These are phyloP conservation scores for Brenthis daphne DNA, from an alignment of 2,888 invertebrate genomes.

Conservation along the genomic window DNA sequence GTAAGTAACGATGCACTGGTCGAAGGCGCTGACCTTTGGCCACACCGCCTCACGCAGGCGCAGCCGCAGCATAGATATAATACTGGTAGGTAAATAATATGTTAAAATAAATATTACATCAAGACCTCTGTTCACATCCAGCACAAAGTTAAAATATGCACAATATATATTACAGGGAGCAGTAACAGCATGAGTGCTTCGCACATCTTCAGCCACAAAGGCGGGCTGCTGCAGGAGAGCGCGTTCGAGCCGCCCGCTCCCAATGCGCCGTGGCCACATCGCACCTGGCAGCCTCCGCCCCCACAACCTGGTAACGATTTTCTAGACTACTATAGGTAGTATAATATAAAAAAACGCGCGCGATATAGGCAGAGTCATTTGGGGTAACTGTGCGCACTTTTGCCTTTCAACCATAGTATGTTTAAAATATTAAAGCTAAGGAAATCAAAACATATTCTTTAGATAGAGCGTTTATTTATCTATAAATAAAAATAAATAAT, in stretches of 20 bases:
- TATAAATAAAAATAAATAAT: too few relatives aligned
- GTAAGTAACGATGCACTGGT: slow-evolving; percentile 31
- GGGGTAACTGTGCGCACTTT: too few relatives aligned
- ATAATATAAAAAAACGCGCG: neutral
- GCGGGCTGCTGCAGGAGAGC: slow-evolving; percentile 82
- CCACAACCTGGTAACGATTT: slow-evolving; percentile 13
- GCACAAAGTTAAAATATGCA: too few relatives aligned
- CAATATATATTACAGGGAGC: slow-evolving; percentile 32
- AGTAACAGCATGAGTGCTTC: slow-evolving; percentile 55
- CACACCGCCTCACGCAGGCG: slow-evolving; percentile 71
- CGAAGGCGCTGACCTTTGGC: slow-evolving; percentile 59
- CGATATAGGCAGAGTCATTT: too few relatives aligned
- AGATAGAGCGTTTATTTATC: too few relatives aligned
- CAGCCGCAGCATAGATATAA: slow-evolving; percentile 60
- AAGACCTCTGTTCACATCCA: too few relatives aligned
- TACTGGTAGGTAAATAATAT: slow-evolving; percentile 41
- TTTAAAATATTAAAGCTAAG: too few relatives aligned
- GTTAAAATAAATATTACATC: too few relatives aligned
- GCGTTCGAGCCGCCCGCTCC: slow-evolving; percentile 50
- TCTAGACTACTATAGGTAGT: neutral
- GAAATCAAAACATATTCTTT: too few relatives aligned
- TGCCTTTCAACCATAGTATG: too few relatives aligned
- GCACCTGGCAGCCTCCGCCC: slow-evolving; percentile 50
- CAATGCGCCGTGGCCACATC: slow-evolving; percentile 51
- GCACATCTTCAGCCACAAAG: slow-evolving; percentile 88